Percentiles rank a stretch among this genome's conserved stretches.
phyloP scores from a whole-genome alignment of 2,113 vertebrate genomes.

The Bos javanicus region DNA sequence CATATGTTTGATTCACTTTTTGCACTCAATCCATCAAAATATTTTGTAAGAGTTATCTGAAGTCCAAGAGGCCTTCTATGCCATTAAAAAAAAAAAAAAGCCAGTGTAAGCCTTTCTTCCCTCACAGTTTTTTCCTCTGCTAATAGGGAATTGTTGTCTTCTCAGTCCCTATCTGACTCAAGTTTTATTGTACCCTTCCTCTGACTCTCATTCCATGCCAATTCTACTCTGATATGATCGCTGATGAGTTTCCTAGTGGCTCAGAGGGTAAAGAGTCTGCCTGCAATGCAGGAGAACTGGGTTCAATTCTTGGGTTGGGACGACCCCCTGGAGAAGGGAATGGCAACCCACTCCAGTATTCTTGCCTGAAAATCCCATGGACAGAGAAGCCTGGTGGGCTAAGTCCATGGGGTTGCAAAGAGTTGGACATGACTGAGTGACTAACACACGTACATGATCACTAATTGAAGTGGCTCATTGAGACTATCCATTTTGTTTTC shows the following conservation, averaged over 20 bases:
- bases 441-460: neutral
- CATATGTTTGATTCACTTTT: constrained; percentile 67
- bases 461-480: neutral
- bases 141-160: neutral
- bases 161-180: neutral
- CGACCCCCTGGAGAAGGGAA: neutral
- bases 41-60: constrained; percentile 67
- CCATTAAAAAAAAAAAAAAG: neutral
- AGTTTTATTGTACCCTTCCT: neutral
- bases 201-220: neutral
- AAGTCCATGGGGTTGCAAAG: neutral
- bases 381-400: neutral
- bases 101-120: neutral
- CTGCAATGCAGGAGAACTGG: neutral
- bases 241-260: neutral
- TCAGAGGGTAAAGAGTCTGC: neutral
- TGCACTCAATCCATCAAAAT: constrained; percentile 69
- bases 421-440: neutral
- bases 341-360: neutral
- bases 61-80: constrained; percentile 41
- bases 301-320: neutral
- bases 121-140: neutral
- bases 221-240: neutral
- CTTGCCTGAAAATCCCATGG: neutral
- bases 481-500: neutral